These are phyloP conservation scores for Pollenia labialis DNA, from an alignment of 2,888 invertebrate genomes.

Conservation along the genomic window DNA sequence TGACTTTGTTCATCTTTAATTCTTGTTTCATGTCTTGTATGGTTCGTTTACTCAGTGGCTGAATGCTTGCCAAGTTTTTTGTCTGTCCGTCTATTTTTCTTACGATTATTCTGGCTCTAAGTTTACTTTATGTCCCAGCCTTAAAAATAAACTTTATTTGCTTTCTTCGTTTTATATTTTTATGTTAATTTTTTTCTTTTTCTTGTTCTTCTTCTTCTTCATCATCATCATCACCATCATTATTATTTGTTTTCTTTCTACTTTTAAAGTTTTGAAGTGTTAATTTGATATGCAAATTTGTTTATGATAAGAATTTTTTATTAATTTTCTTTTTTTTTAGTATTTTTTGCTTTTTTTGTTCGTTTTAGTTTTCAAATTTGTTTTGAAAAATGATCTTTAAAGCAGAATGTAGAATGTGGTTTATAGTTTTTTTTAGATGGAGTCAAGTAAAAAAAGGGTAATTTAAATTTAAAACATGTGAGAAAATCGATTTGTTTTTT, in stretches of 20 bases:
- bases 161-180: conserved; percentile 49
- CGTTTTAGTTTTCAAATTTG: conserved; percentile 46
- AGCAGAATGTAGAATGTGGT: background rate
- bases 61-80: background rate
- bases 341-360: conserved; percentile 46
- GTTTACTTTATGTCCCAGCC: background rate
- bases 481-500: conserved; percentile 50
- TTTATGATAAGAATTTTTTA: conserved; percentile 67
- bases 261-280: conserved; percentile 61
- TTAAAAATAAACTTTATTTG: conserved; percentile 43
- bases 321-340: conserved; percentile 30
- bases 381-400: conserved; percentile 53
- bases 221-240: conserved; percentile 13
- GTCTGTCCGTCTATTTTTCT: conserved; percentile 2
- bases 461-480: conserved; percentile 48
- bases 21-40: conserved; percentile 8
- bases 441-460: conserved; percentile 26
- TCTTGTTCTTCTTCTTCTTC: background rate
- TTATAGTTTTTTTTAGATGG: background rate
- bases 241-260: conserved; percentile 16
- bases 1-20: conserved; percentile 36
- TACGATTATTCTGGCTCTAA: background rate
- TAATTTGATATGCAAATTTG: conserved; percentile 72
- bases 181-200: conserved; percentile 65
- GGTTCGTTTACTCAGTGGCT: background rate